Base-by-base conservation (phyloP, 2,888 invertebrate genomes). In the Idaea dimidiata region DNA sequence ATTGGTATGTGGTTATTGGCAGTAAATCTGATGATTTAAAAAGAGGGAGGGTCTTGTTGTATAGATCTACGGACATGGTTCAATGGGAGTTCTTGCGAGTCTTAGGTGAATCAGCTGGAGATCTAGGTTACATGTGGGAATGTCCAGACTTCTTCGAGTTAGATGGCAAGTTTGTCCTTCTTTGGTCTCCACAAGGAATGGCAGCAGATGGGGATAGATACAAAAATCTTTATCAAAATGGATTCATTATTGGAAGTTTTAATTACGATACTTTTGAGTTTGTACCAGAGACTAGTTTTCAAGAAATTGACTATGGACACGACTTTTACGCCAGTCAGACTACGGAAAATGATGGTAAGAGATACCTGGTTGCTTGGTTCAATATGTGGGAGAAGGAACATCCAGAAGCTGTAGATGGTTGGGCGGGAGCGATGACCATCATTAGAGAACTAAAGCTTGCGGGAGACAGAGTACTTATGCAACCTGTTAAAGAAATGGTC, bases 121-220 rank as follows among this genome's bases (percentile, higher is more conserved):
- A 81, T 16, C 68, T 86, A 71, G 89, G 89, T 0, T 91, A 88
- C 61, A 92, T 93, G 91, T 93, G 92, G 91, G 93, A 93, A 69
- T 93, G 93, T 66, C 93, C 93, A 0, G 93, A 93, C 67, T 89
- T 93, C 63, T 93, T 93, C 33, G 87, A 92, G 66, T 72, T 93
- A 4, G 79, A 86, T 43, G 89, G 89, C 17, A 93, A 85, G 64
- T 83, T 83, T 61, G 74, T 93, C 0, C 70, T 93, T 6, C 75
- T 93, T 0, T 81, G 92, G 77, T 93, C 91, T 1, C 89, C 92
- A 0, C 91, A 92, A 75, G 91, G 92, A 6, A 70, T 93, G 58
- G 72, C 77, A 31, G 79, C 86, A 0, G 69, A 83, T 70, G 93
- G 90, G 0, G 89, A 93, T 62, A 80, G 90, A 65, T 92, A 83